Percentiles rank a stretch among this genome's conserved stretches.
Evolutionary conservation across 2,888 invertebrate species (phyloP).

Genomic region (Tachina grossa): DNA sequence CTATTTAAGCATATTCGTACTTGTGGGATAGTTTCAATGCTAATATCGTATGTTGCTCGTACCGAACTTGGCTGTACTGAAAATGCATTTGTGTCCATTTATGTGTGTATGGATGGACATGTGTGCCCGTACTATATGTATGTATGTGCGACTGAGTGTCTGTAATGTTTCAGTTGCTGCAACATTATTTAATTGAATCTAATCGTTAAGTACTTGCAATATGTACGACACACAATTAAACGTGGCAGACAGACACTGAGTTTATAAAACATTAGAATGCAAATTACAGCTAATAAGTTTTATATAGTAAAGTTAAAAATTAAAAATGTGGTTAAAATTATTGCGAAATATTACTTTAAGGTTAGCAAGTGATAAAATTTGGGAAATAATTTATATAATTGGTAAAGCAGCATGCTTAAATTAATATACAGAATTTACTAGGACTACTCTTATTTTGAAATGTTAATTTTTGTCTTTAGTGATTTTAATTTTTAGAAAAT

Average conservation of each 20-base stretch:
- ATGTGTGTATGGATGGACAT: not conserved
- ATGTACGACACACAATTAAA: constrained; percentile 22
- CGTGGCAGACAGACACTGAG: constrained; percentile 8
- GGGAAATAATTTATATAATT: too few relatives aligned
- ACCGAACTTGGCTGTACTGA: not conserved
- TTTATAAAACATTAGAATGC: constrained; percentile 54
- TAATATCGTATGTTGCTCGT: constrained; percentile 7
- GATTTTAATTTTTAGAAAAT: too few relatives aligned
- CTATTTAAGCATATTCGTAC: constrained; percentile 55
- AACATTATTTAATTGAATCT: constrained; percentile 81
- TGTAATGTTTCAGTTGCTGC: constrained; percentile 75
- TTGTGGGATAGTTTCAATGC: constrained; percentile 45
- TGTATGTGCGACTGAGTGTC: not conserved
- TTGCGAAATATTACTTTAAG: too few relatives aligned
- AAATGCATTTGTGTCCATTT: not conserved
- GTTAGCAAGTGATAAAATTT: too few relatives aligned
- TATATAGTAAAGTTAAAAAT: constrained; percentile 24
- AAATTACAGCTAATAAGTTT: constrained; percentile 67
- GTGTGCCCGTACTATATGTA: too few relatives aligned
- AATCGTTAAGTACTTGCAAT: constrained; percentile 73
- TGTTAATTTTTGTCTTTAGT: too few relatives aligned
- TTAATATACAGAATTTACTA: too few relatives aligned
- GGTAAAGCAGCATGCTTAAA: too few relatives aligned
- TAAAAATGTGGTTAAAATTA: not conserved
- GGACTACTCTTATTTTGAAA: too few relatives aligned